Evolutionary conservation across 1,140 invertebrate genomes (phyloP), one percentile per base, ranked within the genome.

Genomic region (Dendroctonus valens): DNA sequence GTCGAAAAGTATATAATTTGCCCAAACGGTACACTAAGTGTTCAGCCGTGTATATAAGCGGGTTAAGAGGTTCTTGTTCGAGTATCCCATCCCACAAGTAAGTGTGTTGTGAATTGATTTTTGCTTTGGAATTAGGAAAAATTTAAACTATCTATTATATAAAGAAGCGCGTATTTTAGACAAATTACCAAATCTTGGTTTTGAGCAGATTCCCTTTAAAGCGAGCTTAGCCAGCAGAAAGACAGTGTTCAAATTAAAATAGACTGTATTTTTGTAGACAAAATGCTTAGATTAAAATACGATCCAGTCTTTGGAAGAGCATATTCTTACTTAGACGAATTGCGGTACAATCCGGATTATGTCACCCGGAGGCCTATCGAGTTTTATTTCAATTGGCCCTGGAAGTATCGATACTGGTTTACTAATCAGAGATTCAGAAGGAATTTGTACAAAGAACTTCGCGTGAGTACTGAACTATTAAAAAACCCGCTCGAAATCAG

Each of bases 381-480:
- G 50, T 71, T 65, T 64, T 71, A 71, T 61, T 69, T 67, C 59
- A 65, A 71, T 60, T 71, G 67, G 70, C 70, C 70, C 12, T 69
- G 70, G 70, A 69, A 58, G 53, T 71, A 71, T 55, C 63, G 70
- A 38, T 65, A 66, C 15, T 71, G 70, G 70, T 64, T 71, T 15
- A 65, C 59, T 3, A 71, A 69, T 40, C 66, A 68, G 26, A 37
- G 65, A 58, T 68, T 66, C 40, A 61, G 70, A 41, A 52, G 70
- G 14, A 63, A 58, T 67, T 64, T 71, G 50, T 57, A 69, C 60
- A 71, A 65, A 59, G 60, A 58, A 48, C 59, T 68, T 44, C 67
- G 67, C 46, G 63, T 70, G 60, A 66, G 70, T 71, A 69, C 42
- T 42, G 40, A 49, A 44, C 7, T 2, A 26, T 38, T 26, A 2